Evolutionary conservation across 2,888 invertebrate genomes (phyloP).

Genomic region (Xestia ashworthii): DNA sequence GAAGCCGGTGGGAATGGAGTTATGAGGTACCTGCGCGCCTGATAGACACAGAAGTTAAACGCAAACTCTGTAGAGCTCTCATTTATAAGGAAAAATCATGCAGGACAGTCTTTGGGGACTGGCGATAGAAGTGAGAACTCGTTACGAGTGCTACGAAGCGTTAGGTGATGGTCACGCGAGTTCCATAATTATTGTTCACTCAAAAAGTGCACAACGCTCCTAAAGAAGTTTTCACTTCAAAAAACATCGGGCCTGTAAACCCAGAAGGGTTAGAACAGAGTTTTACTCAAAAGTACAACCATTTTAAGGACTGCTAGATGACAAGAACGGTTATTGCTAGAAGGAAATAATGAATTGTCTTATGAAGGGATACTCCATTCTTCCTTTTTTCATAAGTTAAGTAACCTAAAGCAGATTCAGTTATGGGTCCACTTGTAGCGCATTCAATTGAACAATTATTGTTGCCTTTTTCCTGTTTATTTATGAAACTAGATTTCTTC

Average conservation of each 20-base stretch:
- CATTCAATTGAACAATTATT: not conserved
- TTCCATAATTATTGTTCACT: too few relatives aligned
- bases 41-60: too few relatives aligned
- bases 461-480: not conserved
- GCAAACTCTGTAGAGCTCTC: not conserved
- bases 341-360: not conserved
- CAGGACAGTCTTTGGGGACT: too few relatives aligned
- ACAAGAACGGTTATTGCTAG: not conserved
- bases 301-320: not conserved
- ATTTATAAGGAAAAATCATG: not conserved
- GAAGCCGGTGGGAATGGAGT: too few relatives aligned
- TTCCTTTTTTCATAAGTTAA: not conserved
- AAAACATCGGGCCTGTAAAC: not conserved
- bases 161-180: too few relatives aligned
- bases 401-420: not conserved
- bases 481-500: not conserved
- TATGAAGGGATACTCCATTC: not conserved
- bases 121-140: too few relatives aligned
- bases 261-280: too few relatives aligned
- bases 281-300: too few relatives aligned
- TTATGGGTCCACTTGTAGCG: not conserved
- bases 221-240: not conserved
- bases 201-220: too few relatives aligned
- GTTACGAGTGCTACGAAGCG: too few relatives aligned
- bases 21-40: too few relatives aligned